These are phyloP conservation scores for Apostichopus parvimensis DNA, from an alignment of 35 echinoderm and acorn worm species.

Conservation along the genomic window DNA sequence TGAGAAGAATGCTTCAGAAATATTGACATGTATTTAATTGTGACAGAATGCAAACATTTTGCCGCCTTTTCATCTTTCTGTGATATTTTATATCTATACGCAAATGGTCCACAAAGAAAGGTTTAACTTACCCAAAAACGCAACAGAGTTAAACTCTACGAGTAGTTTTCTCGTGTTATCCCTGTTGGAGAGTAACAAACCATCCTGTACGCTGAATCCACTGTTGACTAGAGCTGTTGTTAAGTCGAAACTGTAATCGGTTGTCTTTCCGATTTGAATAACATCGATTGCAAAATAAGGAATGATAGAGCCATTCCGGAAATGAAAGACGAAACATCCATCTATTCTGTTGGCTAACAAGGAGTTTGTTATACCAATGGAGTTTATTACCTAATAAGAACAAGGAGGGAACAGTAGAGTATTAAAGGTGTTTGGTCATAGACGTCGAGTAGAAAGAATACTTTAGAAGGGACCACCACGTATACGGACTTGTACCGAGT, in stretches of 20 bases:
- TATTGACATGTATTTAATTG: too few relatives aligned
- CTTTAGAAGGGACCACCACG: too few relatives aligned
- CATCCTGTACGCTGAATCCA: neutral
- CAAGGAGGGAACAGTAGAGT: too few relatives aligned
- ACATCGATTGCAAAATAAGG: slow-evolving; percentile 34
- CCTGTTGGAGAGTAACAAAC: neutral
- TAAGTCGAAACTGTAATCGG: neutral
- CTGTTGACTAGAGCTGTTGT: neutral
- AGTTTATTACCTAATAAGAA: neutral
- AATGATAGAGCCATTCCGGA: slow-evolving; percentile 6
- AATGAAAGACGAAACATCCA: slow-evolving; percentile 35
- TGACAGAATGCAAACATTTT: too few relatives aligned
- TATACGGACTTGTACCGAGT: too few relatives aligned
- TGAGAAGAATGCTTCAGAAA: too few relatives aligned
- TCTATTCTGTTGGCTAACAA: neutral
- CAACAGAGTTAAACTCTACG: neutral
- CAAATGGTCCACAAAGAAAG: too few relatives aligned
- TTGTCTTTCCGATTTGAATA: neutral
- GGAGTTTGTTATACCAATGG: neutral
- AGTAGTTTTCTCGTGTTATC: neutral
- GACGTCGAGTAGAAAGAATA: too few relatives aligned
- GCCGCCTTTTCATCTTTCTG: too few relatives aligned
- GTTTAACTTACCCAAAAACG: slow-evolving; percentile 3
- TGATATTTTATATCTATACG: too few relatives aligned
- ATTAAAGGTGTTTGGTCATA: too few relatives aligned